Percentiles rank a stretch among this genome's conserved stretches.
phyloP scores from a whole-genome alignment of 2,797 vertebrate species.

The Lepidocolaptes lacrymiger region DNA sequence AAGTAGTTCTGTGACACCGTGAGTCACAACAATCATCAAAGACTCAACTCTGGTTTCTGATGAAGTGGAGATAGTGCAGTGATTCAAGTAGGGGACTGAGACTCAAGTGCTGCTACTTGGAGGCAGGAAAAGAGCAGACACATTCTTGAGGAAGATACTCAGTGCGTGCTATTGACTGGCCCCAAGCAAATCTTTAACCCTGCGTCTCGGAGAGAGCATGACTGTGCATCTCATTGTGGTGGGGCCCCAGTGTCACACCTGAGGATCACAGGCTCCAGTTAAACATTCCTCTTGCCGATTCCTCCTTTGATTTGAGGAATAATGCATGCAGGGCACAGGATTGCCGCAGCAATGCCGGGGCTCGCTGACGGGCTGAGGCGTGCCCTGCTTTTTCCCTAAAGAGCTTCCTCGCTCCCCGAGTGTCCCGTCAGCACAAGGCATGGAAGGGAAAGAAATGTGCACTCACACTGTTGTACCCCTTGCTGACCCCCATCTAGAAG shows the following conservation, averaged over 20 bases:
- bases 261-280: conserved; percentile 59
- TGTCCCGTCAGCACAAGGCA: fast-evolving
- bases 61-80: conserved; percentile 77
- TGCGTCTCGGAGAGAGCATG: conserved; percentile 68
- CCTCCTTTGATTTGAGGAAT: conserved; percentile 29
- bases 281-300: conserved; percentile 22
- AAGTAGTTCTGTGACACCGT: conserved; percentile 75
- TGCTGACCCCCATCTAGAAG: not conserved
- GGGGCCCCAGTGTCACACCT: conserved; percentile 66
- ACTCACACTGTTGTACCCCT: not conserved
- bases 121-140: conserved; percentile 72
- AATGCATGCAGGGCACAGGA: conserved; percentile 31
- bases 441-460: not conserved
- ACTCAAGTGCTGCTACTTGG: conserved; percentile 72
- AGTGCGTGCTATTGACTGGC: conserved; percentile 73
- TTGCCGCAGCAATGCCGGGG: not conserved
- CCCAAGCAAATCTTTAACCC: conserved; percentile 79
- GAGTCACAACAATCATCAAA: conserved; percentile 78
- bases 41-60: conserved; percentile 74
- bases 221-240: conserved; percentile 75
- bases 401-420: not conserved
- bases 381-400: not conserved
- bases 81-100: conserved; percentile 74
- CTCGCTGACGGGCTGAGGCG: not conserved
- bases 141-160: conserved; percentile 73